A percentile compares a stretch with the other conserved stretches of the same genome.
phyloP scores from a whole-genome alignment of 2,888 invertebrate genomes.

The Drosophila falleni region DNA sequence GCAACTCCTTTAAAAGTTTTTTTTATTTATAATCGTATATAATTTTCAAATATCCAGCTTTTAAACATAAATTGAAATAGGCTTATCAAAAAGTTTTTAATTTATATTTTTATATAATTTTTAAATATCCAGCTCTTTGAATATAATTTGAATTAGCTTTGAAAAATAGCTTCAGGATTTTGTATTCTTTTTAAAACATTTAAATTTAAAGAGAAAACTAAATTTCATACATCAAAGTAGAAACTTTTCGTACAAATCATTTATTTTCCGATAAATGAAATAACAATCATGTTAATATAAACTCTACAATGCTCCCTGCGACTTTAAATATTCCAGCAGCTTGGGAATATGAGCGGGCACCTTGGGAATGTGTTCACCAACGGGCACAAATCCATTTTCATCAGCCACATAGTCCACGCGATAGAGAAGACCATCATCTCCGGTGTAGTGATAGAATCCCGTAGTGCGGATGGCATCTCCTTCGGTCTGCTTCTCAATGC shows the following conservation, averaged over 20 bases:
- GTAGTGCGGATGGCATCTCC: slow-evolving; percentile 88
- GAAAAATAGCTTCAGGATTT: too few species aligned
- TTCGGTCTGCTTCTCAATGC: slow-evolving; percentile 87
- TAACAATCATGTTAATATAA: slow-evolving; percentile 12
- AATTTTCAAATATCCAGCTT: too few species aligned
- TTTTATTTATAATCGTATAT: too few species aligned
- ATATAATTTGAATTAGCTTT: too few species aligned
- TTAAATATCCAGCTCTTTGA: too few species aligned
- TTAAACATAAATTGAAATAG: too few species aligned
- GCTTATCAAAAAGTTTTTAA: too few species aligned
- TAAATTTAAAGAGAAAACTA: too few species aligned
- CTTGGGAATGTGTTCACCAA: slow-evolving; percentile 83
- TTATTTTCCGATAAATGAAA: slow-evolving; percentile 37
- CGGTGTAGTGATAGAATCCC: slow-evolving; percentile 90
- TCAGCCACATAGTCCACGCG: slow-evolving; percentile 87
- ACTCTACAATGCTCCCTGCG: slow-evolving; percentile 65
- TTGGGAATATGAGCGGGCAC: slow-evolving; percentile 89
- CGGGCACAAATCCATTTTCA: slow-evolving; percentile 86
- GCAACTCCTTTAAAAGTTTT: too few species aligned
- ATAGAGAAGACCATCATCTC: slow-evolving; percentile 87
- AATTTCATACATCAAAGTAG: too few species aligned
- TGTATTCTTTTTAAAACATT: too few species aligned
- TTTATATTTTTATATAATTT: too few species aligned
- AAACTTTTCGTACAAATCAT: background rate
- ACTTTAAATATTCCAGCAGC: slow-evolving; percentile 88